Base-by-base conservation (phyloP, 2,888 invertebrate genomes). In the Dione vanillae region DNA sequence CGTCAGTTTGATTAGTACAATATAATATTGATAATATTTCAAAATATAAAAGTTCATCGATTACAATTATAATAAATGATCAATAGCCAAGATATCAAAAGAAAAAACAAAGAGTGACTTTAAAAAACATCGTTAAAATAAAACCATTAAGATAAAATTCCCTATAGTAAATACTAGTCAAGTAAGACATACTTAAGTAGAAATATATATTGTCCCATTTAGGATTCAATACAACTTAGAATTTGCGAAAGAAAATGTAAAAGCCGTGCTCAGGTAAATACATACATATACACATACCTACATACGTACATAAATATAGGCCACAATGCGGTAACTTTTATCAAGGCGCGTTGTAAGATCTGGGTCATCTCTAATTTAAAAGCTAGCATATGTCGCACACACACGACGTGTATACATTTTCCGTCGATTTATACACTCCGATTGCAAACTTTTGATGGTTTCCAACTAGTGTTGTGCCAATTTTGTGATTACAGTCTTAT, bases 311-410 rank as follows among this genome's bases (percentile, higher is more conserved):
- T 54, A 37, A 43, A 61, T n/a, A 27, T 45, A 61, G 41, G 59
- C 14, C n/a, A 61, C 43, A 61, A 43, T 61, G 61, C 45, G 61
- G 61, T 45, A 35, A 61, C 45, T 61, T 61, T 45, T 61, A 61
- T 61, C 61, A 61, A 61, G 61, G 45, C 45, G 43, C 43, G 61
- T 27, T n/a, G 61, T 45, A 61, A 61, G 45, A 61, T 61, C 45
- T 61, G 43, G 61, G 61, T 61, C 61, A 61, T 45, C 61, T 61
- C 61, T 61, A 45, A 59, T 59, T 43, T 45, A 27, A 61, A 45
- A 61, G 61, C 61, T 20, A 45, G 45, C 43, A 43, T 43, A 59
- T 61, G 61, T 27, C 27, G 45, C 45, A 27, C 43, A 45, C 10
- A n/a, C n/a, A n/a, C n/a, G n/a, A n/a, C 27, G 27, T 59, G 20